A percentile compares a stretch with the other conserved stretches of the same genome.
phyloP scores from a whole-genome alignment of 2,113 vertebrate species.

The Xyrauchen texanus region DNA sequence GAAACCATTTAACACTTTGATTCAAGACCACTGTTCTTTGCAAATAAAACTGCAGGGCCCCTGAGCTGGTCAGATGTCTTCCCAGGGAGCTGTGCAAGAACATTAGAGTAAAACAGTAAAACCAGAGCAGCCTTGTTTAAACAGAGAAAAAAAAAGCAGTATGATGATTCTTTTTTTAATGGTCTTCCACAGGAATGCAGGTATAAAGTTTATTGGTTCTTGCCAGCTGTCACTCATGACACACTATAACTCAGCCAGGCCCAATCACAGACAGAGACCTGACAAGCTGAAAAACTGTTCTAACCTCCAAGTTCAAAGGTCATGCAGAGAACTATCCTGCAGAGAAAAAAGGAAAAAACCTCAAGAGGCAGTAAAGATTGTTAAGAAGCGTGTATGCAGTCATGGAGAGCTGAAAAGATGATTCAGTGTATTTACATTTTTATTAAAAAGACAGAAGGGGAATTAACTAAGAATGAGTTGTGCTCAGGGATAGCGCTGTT shows the following conservation, averaged over 20 bases:
- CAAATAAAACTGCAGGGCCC: conserved; percentile 1
- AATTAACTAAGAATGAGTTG: too few species aligned
- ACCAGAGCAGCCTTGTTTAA: background rate
- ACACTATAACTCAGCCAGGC: conserved; percentile 61
- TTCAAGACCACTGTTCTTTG: background rate
- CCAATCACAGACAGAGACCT: background rate
- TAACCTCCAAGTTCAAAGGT: conserved; percentile 31
- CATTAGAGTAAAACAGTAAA: conserved; percentile 8
- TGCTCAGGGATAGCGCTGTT: too few species aligned
- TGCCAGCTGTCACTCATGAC: conserved; percentile 69
- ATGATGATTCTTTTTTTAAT: conserved; percentile 60
- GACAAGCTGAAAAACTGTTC: conserved; percentile 17
- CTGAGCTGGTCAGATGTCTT: conserved; percentile 7
- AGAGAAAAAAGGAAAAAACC: background rate
- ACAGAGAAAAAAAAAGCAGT: background rate
- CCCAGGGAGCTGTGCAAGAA: background rate
- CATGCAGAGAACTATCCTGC: background rate
- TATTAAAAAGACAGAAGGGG: too few species aligned
- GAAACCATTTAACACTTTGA: too few species aligned
- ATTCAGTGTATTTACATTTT: too few species aligned
- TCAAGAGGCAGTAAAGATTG: background rate
- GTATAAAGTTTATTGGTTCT: conserved; percentile 65
- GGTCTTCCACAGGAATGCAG: conserved; percentile 64
- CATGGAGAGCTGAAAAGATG: too few species aligned
- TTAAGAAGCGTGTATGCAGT: too few species aligned